Conservation (phyloP, 1,140 invertebrate genomes). For the Pteromalus puparum region DNA sequence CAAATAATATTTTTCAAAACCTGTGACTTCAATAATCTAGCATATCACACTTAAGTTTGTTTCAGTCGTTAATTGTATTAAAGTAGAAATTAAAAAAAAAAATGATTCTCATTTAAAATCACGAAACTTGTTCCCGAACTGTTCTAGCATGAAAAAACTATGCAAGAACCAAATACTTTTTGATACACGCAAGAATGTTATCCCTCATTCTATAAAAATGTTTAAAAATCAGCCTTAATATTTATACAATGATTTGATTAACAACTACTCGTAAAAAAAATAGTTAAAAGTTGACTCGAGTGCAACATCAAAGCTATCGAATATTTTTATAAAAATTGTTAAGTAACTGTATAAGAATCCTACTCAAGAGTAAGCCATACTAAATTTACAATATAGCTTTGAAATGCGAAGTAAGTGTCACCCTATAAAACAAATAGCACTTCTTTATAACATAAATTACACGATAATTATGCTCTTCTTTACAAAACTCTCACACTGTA, state of each 20-base stretch:
- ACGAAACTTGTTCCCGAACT: conserved; percentile 50
- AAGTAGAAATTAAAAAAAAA: conserved; percentile 29
- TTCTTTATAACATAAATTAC: conserved; percentile 18
- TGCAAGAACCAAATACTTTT: conserved; percentile 47
- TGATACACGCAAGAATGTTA: conserved; percentile 25
- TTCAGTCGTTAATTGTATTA: conserved; percentile 45
- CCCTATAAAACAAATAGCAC: conserved; percentile 27
- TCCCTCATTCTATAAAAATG: conserved; percentile 21
- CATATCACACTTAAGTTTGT: conserved; percentile 47
- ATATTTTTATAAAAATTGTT: conserved; percentile 30
- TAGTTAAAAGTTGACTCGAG: conserved; percentile 37
- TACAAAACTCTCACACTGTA: conserved; percentile 46
- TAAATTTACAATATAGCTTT: conserved; percentile 31
- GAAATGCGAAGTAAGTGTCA: conserved; percentile 42
- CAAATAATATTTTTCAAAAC: background rate
- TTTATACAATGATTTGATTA: conserved; percentile 37
- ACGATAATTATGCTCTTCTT: conserved; percentile 12
- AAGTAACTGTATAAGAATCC: conserved; percentile 28
- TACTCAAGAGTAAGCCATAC: conserved; percentile 29
- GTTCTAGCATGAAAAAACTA: conserved; percentile 43
- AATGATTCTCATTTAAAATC: conserved; percentile 45
- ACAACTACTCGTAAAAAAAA: conserved; percentile 39
- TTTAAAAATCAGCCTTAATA: conserved; percentile 47
- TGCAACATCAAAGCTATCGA: conserved; percentile 28
- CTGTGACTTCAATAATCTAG: conserved; percentile 35